Conservation (phyloP, 2,113 vertebrate species). For the Dinomys branickii region DNA sequence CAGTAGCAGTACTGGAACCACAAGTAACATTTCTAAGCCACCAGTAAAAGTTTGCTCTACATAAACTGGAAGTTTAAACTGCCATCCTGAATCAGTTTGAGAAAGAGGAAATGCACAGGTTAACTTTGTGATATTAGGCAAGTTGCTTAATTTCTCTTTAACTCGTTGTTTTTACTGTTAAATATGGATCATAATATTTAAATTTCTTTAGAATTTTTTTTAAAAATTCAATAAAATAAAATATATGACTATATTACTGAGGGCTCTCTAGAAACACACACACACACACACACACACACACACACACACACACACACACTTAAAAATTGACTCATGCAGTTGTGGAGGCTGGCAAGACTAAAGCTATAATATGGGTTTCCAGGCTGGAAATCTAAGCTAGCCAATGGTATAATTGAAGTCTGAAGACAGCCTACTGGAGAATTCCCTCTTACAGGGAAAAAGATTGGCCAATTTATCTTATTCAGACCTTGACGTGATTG, state of each 20-base stretch:
- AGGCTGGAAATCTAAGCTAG: not conserved
- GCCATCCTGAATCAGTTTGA: not conserved
- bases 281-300: not conserved
- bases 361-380: not conserved
- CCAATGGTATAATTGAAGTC: not conserved
- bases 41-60: not conserved
- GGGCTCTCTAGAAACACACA: not conserved
- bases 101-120: not conserved
- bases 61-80: not conserved
- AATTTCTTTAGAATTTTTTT: not conserved
- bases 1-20: not conserved
- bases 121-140: not conserved
- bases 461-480: not conserved
- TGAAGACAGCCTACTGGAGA: not conserved
- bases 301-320: not conserved
- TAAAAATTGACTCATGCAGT: not conserved
- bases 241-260: not conserved
- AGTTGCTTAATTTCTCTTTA: not conserved
- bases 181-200: not conserved
- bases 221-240: constrained; percentile 2
- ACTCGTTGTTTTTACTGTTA: not conserved
- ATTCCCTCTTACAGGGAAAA: not conserved
- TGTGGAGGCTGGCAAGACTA: not conserved
- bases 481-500: not conserved
- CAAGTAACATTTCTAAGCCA: constrained; percentile 20